A percentile compares a stretch with the other conserved stretches of the same genome.
phyloP scores from a whole-genome alignment of 2,113 vertebrate genomes.

The Vulpes vulpes region DNA sequence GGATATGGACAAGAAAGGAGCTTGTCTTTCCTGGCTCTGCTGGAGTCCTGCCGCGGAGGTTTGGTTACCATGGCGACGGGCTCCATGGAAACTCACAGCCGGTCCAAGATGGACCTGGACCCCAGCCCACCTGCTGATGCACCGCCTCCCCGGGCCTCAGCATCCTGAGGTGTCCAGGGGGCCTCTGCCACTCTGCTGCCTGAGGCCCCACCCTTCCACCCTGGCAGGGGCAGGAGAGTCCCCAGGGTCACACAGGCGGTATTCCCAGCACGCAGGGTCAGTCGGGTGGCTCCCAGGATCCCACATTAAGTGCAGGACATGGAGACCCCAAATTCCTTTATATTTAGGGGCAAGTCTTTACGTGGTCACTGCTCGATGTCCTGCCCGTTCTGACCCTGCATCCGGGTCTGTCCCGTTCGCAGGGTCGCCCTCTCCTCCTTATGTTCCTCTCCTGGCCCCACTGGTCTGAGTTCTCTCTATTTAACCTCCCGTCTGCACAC shows the following conservation, averaged over 20 bases:
- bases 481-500: fast-evolving
- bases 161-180: conserved; percentile 46
- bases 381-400: fast-evolving
- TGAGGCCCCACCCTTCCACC: background rate
- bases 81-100: conserved; percentile 76
- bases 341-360: background rate
- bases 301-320: background rate
- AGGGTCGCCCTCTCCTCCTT: background rate
- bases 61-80: conserved; percentile 77
- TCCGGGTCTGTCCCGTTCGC: background rate
- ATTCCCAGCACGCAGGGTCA: background rate
- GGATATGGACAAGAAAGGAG: conserved; percentile 80
- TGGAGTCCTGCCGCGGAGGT: conserved; percentile 80
- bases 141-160: background rate
- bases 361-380: background rate
- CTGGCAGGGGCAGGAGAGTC: background rate
- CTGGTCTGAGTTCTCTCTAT: background rate
- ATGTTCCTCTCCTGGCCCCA: background rate
- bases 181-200: background rate
- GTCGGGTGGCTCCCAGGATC: background rate
- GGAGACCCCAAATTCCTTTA: background rate
- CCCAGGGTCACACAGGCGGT: background rate
- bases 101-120: conserved; percentile 79
- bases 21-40: conserved; percentile 79
- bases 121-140: conserved; percentile 77